A percentile compares a stretch with the other conserved stretches of the same genome.
These are phyloP conservation scores for Hemicrepidius hirtus DNA, from an alignment of 2,888 invertebrate genomes.

Conservation along the genomic window DNA sequence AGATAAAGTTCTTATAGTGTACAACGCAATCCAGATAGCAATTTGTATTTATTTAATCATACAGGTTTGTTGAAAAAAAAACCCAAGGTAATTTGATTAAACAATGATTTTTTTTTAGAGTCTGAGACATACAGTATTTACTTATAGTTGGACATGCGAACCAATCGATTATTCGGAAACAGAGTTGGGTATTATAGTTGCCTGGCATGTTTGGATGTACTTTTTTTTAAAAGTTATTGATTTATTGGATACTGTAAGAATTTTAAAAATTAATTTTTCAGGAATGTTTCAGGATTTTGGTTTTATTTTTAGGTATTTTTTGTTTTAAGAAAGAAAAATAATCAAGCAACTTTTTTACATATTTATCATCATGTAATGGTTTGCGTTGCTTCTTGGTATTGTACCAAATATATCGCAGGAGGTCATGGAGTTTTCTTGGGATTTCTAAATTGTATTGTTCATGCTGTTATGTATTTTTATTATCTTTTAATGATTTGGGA, in stretches of 20 bases:
- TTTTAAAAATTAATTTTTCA: too few species aligned
- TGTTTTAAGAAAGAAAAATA: conserved; percentile 86
- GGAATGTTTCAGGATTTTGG: too few species aligned
- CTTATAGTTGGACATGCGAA: conserved; percentile 75
- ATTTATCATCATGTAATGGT: conserved; percentile 94
- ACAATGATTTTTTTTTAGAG: too few species aligned
- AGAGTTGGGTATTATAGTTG: conserved; percentile 76
- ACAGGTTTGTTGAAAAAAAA: conserved; percentile 56
- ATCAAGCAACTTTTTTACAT: conserved; percentile 88
- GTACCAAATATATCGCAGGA: conserved; percentile 79
- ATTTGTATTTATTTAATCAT: conserved; percentile 61
- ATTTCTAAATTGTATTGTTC: conserved; percentile 83
- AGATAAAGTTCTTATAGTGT: conserved; percentile 76
- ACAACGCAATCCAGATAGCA: conserved; percentile 80
- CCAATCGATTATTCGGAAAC: conserved; percentile 80
- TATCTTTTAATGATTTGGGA: conserved; percentile 85
- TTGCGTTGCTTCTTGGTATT: too few species aligned
- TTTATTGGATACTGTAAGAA: conserved; percentile 83
- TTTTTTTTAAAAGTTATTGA: conserved; percentile 83
- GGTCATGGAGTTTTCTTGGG: conserved; percentile 81
- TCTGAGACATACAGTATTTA: conserved; percentile 43
- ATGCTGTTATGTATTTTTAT: conserved; percentile 88
- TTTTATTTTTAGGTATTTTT: conserved; percentile 80
- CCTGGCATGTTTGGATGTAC: conserved; percentile 79
- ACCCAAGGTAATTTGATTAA: not conserved